Base-by-base conservation (phyloP, 2,888 invertebrate genomes). In the Watsonalla binaria region DNA sequence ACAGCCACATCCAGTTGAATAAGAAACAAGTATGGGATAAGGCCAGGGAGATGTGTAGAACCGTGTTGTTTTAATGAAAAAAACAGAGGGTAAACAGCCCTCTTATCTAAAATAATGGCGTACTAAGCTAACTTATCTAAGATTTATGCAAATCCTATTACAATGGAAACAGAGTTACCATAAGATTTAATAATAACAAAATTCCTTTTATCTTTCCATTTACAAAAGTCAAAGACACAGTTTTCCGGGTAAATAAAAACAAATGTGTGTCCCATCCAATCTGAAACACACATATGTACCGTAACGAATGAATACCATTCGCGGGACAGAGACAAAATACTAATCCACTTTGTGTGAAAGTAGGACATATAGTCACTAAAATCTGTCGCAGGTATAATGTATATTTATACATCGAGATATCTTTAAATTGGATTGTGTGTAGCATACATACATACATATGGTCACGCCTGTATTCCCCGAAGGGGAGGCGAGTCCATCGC, bases 201-300 rank as follows among this genome's bases (percentile, higher is more conserved):
- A 42, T 42, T 42, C 42, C 11, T 42, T 11, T 42, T 42, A 37
- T 37, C 37, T 11, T 42, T 9, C 49, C 39, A 48, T 9, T 9
- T 37, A 35, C 34, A 35, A 5, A 39, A 49, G 49, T 60, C 57
- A 62, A 63, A 62, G 48, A 56, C 5, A n/a, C 46, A 46, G 56
- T 60, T 63, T 64, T 63, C 65, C 60, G 64, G 61, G 61, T 60
- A 67, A 70, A 72, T 73, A 73, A 73, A 72, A 72, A 70, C 66
- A 72, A 72, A 72, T 67, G 70, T 62, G 46, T 48, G 47, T 50
- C 59, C 62, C 54, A 61, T 62, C 63, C 66, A 65, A 68, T 68
- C 62, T 68, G 54, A 57, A 57, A 55, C 48, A 54, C 51, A 46
- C 54, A 42, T 45, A 51, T 37, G 48, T 48, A 34, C 48, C 37